These are phyloP conservation scores for Athetis lepigone DNA, from an alignment of 2,888 invertebrate genomes.

Conservation along the genomic window DNA sequence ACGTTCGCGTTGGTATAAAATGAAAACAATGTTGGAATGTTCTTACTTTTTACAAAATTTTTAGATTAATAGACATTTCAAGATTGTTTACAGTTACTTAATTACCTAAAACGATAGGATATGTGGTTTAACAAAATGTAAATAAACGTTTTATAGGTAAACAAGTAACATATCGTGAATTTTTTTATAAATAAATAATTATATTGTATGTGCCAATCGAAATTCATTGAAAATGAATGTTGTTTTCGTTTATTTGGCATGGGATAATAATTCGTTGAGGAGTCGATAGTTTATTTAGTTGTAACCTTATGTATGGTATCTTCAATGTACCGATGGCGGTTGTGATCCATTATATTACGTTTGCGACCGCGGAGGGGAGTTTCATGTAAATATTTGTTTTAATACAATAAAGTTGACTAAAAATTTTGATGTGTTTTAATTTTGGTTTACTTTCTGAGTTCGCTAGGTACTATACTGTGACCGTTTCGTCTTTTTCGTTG, in stretches of 20 bases:
- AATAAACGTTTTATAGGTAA: slow-evolving; percentile 63
- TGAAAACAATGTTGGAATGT: too few relatives aligned
- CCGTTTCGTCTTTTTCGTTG: too few relatives aligned
- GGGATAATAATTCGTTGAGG: slow-evolving; percentile 63
- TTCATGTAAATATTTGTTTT: slow-evolving; percentile 67
- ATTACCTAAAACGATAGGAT: too few relatives aligned
- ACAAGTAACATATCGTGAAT: slow-evolving; percentile 65
- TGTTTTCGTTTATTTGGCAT: slow-evolving; percentile 61
- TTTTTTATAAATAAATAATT: slow-evolving; percentile 62
- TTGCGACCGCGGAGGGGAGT: slow-evolving; percentile 58
- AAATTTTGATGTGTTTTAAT: slow-evolving; percentile 46
- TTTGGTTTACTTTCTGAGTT: too few relatives aligned
- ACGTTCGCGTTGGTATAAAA: too few relatives aligned
- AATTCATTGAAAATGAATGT: slow-evolving; percentile 65
- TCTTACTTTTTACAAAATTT: too few relatives aligned
- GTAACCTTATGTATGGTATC: slow-evolving; percentile 57
- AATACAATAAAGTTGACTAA: slow-evolving; percentile 68
- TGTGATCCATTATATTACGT: slow-evolving; percentile 59
- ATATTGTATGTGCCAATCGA: slow-evolving; percentile 66
- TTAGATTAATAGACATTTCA: too few relatives aligned
- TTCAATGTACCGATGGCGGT: slow-evolving; percentile 57
- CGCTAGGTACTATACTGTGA: too few relatives aligned
- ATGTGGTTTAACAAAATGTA: slow-evolving; percentile 64
- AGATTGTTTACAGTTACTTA: too few relatives aligned
- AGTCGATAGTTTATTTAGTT: slow-evolving; percentile 67